Conservation (phyloP, 2,797 vertebrate genomes). For the Amphiprion clarkii region DNA sequence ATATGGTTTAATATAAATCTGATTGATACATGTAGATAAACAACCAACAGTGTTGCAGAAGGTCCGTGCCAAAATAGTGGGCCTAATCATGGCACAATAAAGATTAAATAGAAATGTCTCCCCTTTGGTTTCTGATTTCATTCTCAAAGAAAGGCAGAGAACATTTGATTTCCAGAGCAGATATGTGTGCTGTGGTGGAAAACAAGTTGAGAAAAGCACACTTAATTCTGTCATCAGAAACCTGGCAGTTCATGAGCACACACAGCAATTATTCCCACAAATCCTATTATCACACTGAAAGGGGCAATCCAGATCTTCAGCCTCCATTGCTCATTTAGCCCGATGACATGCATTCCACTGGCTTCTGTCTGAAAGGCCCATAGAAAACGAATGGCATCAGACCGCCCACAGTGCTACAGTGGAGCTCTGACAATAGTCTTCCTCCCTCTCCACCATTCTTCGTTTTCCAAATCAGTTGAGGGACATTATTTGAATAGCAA, state of each 20-base stretch:
- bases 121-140: neutral
- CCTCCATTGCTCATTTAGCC: constrained; percentile 7
- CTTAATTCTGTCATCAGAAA: neutral
- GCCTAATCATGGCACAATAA: neutral
- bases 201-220: neutral
- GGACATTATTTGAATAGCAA: too few relatives aligned
- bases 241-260: neutral
- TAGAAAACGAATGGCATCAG: constrained; percentile 23
- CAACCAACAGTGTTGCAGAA: neutral
- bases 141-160: neutral
- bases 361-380: neutral
- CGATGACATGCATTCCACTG: constrained; percentile 26
- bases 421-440: constrained; percentile 12
- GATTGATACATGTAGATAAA: neutral
- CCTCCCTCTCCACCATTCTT: neutral
- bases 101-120: neutral
- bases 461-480: neutral
- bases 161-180: neutral
- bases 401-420: constrained; percentile 16
- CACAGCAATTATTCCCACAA: neutral
- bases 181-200: neutral
- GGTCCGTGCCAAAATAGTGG: neutral
- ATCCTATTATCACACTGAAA: neutral
- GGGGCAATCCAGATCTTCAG: neutral
- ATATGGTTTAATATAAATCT: too few relatives aligned